These are phyloP conservation scores for Cromileptes altivelis DNA, from an alignment of 2,113 vertebrate genomes.

Conservation along the genomic window DNA sequence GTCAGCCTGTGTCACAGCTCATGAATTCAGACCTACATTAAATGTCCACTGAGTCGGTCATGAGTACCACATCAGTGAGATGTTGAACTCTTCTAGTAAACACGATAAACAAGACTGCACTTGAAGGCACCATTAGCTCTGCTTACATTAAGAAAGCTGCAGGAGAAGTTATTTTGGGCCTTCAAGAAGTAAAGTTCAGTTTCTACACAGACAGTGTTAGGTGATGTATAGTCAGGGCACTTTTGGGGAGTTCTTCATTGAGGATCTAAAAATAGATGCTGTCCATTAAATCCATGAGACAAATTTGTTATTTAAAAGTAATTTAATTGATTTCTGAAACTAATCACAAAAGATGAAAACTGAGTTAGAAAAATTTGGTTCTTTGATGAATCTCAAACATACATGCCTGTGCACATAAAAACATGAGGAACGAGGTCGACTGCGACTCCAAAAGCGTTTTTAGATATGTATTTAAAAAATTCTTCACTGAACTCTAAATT, in stretches of 20 bases:
- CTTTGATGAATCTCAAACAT: background rate
- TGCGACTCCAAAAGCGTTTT: background rate
- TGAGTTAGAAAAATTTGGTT: background rate
- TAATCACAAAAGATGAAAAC: background rate
- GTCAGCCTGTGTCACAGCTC: background rate
- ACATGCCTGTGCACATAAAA: background rate
- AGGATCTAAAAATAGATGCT: no score
- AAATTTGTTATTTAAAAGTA: background rate
- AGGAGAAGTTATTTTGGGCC: background rate
- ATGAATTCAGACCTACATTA: background rate
- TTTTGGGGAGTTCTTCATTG: background rate
- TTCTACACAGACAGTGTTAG: background rate
- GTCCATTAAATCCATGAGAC: background rate
- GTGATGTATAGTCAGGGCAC: background rate
- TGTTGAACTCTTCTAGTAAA: slow-evolving; percentile 22
- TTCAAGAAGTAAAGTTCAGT: background rate
- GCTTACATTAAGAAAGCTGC: slow-evolving; percentile 7
- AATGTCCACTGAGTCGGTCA: background rate
- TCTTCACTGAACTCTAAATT: background rate
- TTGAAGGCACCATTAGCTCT: slow-evolving; percentile 38
- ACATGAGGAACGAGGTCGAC: background rate
- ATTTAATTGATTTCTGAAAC: background rate
- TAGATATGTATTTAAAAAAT: no score
- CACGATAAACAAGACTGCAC: slow-evolving; percentile 9
- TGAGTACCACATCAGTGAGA: accelerated